Percentiles rank a stretch among this genome's conserved stretches.
Conservation (phyloP, 2,113 vertebrate species). For the Lepus europaeus region DNA sequence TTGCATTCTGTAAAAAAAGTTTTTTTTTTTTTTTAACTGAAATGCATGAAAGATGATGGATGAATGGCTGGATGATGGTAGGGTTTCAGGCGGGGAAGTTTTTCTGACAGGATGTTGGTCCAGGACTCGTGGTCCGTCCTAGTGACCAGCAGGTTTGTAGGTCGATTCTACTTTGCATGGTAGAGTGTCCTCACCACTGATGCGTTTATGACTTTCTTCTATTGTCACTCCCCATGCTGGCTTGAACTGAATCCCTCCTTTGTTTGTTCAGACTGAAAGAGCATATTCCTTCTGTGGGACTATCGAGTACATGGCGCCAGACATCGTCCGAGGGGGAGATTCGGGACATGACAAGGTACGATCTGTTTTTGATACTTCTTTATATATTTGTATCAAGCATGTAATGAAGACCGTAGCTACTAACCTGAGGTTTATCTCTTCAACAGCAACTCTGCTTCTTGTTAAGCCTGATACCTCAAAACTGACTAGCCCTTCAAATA, state of each 20-base stretch:
- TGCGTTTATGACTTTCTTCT: not conserved
- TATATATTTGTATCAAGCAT: not conserved
- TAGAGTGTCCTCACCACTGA: not conserved
- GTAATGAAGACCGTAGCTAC: not conserved
- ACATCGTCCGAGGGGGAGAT: conserved; percentile 97
- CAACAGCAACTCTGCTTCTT: not conserved
- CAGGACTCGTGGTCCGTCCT: not conserved
- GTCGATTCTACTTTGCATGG: not conserved
- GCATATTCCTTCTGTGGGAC: conserved; percentile 98
- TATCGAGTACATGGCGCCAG: conserved; percentile 99
- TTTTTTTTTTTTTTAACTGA: not conserved
- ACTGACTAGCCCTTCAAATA: not conserved
- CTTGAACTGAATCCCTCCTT: conserved; percentile 61
- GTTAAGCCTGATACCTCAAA: conserved; percentile 33
- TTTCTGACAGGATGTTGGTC: not conserved
- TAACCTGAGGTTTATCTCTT: not conserved
- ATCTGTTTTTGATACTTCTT: conserved; percentile 46
- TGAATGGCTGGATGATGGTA: not conserved
- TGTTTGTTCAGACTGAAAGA: conserved; percentile 91
- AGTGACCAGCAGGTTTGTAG: not conserved
- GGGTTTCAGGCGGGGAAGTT: not conserved
- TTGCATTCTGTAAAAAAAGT: not conserved
- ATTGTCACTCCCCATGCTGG: not conserved
- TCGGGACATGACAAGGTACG: conserved; percentile 97
- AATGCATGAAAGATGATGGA: not conserved